These are phyloP conservation scores for Lutjanus argentimaculatus DNA, from an alignment of 2,797 vertebrate genomes.

Conservation along the genomic window DNA sequence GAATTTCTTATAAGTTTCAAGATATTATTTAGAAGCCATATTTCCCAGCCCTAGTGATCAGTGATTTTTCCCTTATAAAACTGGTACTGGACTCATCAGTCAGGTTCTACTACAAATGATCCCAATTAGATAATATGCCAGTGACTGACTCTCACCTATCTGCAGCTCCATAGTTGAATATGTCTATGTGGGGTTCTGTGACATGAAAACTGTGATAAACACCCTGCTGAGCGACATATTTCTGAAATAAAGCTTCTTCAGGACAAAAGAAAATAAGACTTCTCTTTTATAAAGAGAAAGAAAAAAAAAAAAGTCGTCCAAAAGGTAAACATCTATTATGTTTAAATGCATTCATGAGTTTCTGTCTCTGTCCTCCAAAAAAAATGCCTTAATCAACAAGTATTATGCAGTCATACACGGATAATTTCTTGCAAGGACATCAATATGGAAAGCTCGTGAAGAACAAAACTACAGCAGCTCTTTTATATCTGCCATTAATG, in stretches of 20 bases:
- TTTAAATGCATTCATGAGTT: neutral
- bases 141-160: neutral
- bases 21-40: too few species aligned
- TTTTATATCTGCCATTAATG: neutral
- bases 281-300: neutral
- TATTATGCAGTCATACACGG: neutral
- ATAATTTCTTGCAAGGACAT: conserved; percentile 17
- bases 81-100: too few species aligned
- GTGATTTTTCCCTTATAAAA: too few species aligned
- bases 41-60: too few species aligned
- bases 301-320: neutral
- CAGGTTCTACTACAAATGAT: neutral
- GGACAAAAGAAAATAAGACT: neutral
- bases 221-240: conserved; percentile 21
- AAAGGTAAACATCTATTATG: neutral
- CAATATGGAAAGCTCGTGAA: neutral
- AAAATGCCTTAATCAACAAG: neutral
- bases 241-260: neutral
- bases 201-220: conserved; percentile 41
- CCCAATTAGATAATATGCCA: neutral
- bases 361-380: neutral
- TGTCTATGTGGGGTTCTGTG: neutral
- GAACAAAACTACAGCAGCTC: neutral
- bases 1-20: too few species aligned
- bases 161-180: neutral